Evolutionary conservation across 2,888 invertebrate species (phyloP).

Genomic region (Asteroscopus sphinx): DNA sequence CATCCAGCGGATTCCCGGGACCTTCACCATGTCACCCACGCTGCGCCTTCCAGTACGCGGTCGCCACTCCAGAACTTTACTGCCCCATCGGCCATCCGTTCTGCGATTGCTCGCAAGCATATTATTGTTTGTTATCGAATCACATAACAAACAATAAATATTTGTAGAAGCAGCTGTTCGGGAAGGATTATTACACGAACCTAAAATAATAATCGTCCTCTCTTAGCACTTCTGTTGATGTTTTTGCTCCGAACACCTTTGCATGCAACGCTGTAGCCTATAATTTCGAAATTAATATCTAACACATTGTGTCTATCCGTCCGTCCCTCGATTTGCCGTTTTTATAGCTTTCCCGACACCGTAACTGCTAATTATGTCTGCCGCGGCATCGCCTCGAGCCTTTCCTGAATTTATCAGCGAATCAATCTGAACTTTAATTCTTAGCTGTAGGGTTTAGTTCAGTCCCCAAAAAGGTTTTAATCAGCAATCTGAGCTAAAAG

Average conservation of each 20-base stretch:
- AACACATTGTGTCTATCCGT: conserved; percentile 88
- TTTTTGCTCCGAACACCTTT: conserved; percentile 85
- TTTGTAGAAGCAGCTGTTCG: conserved; percentile 88
- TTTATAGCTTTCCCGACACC: conserved; percentile 83
- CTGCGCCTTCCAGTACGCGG: too few species aligned
- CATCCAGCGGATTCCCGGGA: too few species aligned
- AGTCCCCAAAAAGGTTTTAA: conserved; percentile 52
- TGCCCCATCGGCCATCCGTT: too few species aligned
- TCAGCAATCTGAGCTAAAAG: conserved; percentile 63
- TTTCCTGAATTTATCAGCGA: conserved; percentile 57
- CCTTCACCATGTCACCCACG: too few species aligned
- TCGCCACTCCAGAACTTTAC: too few species aligned
- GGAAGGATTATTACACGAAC: conserved; percentile 79
- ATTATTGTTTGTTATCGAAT: too few species aligned
- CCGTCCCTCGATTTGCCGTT: conserved; percentile 83
- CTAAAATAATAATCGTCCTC: conserved; percentile 84
- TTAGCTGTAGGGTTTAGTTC: conserved; percentile 51
- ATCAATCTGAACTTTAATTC: conserved; percentile 60
- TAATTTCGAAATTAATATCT: conserved; percentile 89
- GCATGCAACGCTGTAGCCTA: conserved; percentile 76
- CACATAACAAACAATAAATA: conserved; percentile 82
- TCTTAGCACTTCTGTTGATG: conserved; percentile 87
- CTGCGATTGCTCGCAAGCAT: too few species aligned
- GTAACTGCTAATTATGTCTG: conserved; percentile 82
- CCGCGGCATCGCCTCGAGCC: conserved; percentile 74